Percentiles rank a stretch among this genome's conserved stretches.
These are phyloP conservation scores for Meteorus cinctellus DNA, from an alignment of 2,888 invertebrate genomes.

Conservation along the genomic window DNA sequence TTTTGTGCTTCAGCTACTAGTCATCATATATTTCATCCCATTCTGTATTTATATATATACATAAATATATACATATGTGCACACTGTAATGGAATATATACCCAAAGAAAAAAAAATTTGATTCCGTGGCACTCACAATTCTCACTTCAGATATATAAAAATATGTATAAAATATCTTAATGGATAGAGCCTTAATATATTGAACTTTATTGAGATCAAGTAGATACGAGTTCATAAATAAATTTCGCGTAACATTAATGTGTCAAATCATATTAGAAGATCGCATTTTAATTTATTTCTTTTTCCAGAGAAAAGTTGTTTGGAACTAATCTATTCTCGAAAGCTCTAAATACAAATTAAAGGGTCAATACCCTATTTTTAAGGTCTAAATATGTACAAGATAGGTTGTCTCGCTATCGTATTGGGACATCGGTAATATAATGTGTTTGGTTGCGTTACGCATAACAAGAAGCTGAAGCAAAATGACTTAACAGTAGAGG, in stretches of 20 bases:
- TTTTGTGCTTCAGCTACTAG: background rate
- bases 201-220: background rate
- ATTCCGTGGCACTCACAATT: background rate
- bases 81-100: background rate
- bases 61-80: background rate
- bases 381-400: background rate
- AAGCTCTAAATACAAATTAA: no score
- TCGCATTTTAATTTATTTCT: no score
- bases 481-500: background rate
- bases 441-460: background rate
- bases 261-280: no score
- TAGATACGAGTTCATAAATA: no score
- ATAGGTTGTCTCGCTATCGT: background rate
- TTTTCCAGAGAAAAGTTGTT: no score
- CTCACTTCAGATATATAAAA: background rate
- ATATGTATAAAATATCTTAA: conserved; percentile 3
- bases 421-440: conserved; percentile 1
- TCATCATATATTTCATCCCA: conserved; percentile 1
- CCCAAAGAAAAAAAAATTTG: conserved; percentile 2
- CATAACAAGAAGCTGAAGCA: background rate
- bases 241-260: no score
- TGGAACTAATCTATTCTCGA: no score
- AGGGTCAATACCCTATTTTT: background rate
- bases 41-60: background rate
- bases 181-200: background rate